Evolutionary conservation across 2,113 vertebrate species (phyloP).

Genomic region (Merops nubicus): DNA sequence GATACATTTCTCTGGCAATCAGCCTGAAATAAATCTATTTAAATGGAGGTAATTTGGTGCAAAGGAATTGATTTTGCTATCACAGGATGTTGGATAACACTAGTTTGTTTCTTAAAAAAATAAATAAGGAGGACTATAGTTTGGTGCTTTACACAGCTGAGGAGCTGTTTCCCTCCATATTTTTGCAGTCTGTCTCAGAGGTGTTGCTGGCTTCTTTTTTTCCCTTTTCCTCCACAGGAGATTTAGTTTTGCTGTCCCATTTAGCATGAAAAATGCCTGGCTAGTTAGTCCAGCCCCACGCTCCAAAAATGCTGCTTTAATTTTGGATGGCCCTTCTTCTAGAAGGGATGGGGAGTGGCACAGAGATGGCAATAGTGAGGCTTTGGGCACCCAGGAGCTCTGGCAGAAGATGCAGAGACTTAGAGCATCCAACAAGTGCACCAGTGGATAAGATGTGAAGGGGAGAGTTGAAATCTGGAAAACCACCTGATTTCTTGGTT

Average conservation of each 20-base stretch:
- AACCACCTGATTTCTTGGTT: neutral
- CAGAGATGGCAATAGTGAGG: neutral
- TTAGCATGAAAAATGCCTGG: neutral
- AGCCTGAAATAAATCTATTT: slow-evolving; percentile 7
- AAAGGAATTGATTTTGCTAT: slow-evolving; percentile 45
- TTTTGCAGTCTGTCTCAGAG: neutral
- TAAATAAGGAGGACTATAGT: neutral
- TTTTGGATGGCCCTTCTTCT: neutral
- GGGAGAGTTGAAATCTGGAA: neutral
- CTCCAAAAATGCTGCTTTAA: neutral
- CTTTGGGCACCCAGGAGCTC: neutral
- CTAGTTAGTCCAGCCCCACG: neutral
- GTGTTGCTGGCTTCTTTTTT: neutral
- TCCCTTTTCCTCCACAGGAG: too few species aligned
- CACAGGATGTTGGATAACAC: neutral
- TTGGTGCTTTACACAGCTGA: neutral
- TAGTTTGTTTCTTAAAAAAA: neutral
- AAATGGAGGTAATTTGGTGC: slow-evolving; percentile 43
- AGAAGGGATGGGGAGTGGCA: neutral
- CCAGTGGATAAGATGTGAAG: neutral
- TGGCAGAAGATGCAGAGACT: neutral
- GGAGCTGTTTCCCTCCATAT: neutral
- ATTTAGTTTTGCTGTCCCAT: neutral
- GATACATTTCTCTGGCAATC: neutral
- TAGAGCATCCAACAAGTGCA: neutral